phyloP scores from a whole-genome alignment of 2,113 vertebrate genomes.

The Anarhynchus alexandrinus region DNA sequence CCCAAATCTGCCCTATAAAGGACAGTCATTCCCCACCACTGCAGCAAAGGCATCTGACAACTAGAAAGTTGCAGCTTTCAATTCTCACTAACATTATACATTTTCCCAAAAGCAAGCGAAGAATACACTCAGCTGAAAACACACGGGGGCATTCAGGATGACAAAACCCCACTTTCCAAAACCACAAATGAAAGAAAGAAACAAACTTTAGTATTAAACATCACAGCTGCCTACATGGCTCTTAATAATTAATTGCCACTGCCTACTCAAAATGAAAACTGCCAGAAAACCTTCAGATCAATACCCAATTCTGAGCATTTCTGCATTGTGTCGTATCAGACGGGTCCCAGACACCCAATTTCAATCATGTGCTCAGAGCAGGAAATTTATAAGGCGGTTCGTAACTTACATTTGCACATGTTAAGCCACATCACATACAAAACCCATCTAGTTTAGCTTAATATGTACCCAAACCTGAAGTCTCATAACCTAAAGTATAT shows the following conservation, averaged over 20 bases:
- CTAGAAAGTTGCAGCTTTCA: not conserved
- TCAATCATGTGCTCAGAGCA: not conserved
- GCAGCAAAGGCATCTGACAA: not conserved
- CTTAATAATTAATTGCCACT: not conserved
- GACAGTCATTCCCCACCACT: not conserved
- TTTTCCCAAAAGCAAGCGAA: not conserved
- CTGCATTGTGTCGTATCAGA: rapidly evolving
- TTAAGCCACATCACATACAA: not conserved
- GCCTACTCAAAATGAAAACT: not conserved
- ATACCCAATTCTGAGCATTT: not conserved
- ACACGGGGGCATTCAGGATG: no score
- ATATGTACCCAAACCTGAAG: rapidly evolving
- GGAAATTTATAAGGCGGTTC: not conserved
- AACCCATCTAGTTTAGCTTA: not conserved
- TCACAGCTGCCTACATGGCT: not conserved
- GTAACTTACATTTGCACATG: not conserved
- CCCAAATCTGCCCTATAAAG: not conserved
- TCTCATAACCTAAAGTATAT: rapidly evolving
- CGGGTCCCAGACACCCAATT: not conserved
- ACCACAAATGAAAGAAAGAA: not conserved
- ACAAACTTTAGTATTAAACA: not conserved
- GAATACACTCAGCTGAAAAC: not conserved
- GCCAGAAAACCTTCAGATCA: not conserved
- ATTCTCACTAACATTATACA: not conserved
- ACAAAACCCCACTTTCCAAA: no score